Conservation (phyloP, 2,888 invertebrate species). For the Prenolepis imparis region DNA sequence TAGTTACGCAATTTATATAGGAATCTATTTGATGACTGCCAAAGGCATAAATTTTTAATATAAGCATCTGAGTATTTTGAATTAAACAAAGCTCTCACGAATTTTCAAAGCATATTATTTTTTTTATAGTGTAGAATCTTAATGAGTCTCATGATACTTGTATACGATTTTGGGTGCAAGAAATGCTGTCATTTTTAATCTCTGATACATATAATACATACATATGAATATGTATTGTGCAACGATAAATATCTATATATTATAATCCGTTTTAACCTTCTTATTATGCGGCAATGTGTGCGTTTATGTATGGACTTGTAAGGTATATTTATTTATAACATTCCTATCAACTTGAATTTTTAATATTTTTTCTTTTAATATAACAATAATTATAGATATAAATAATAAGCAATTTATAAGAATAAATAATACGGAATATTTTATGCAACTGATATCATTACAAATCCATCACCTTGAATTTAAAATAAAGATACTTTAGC, state of each 20-base stretch:
- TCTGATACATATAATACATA: not conserved
- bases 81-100: too few species aligned
- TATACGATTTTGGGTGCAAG: not conserved
- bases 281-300: not conserved
- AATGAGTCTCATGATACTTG: not conserved
- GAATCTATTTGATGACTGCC: not conserved
- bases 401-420: not conserved
- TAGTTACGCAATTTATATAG: not conserved
- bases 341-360: not conserved
- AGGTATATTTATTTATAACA: not conserved
- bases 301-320: not conserved
- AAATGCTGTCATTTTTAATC: not conserved
- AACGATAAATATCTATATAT: not conserved
- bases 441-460: not conserved
- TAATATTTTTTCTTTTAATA: not conserved
- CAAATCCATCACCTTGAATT: conserved; percentile 1
- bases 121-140: not conserved
- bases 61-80: too few species aligned
- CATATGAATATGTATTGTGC: not conserved
- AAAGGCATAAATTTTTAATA: too few species aligned
- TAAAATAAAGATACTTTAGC: not conserved
- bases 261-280: not conserved
- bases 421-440: not conserved
- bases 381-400: not conserved
- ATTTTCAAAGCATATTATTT: too few species aligned